Percentiles rank a stretch among this genome's conserved stretches.
Conservation (phyloP, 2,888 invertebrate genomes). For the Autographa pulchrina region DNA sequence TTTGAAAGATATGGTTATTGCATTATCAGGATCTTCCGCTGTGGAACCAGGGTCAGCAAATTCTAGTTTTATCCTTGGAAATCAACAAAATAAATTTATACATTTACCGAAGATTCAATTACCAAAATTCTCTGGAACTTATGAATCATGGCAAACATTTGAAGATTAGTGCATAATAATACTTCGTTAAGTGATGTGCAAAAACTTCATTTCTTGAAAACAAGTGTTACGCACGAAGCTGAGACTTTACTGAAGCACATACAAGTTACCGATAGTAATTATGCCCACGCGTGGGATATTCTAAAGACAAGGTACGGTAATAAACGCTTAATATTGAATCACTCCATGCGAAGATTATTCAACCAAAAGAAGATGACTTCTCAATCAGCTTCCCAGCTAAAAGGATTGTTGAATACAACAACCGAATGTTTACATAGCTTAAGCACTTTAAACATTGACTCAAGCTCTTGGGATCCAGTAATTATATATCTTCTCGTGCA, state of each 20-base stretch:
- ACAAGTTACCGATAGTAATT: not conserved
- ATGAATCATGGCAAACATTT: slow-evolving; percentile 24
- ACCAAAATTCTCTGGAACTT: not conserved
- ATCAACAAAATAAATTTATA: not conserved
- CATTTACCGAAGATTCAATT: slow-evolving; percentile 20
- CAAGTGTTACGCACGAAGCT: slow-evolving; percentile 19
- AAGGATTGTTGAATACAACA: slow-evolving; percentile 16
- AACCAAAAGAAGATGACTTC: slow-evolving; percentile 12
- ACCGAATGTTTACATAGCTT: slow-evolving; percentile 13
- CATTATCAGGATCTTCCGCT: not conserved
- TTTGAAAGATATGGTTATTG: not conserved
- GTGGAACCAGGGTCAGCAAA: not conserved
- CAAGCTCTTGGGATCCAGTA: slow-evolving; percentile 36
- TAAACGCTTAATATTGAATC: slow-evolving; percentile 17
- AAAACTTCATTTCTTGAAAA: slow-evolving; percentile 27
- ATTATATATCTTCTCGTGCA: slow-evolving; percentile 53
- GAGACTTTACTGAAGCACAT: slow-evolving; percentile 15
- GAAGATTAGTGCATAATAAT: not conserved
- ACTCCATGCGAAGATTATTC: slow-evolving; percentile 9
- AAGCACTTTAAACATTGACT: slow-evolving; percentile 12
- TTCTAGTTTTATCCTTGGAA: not conserved
- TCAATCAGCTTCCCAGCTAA: slow-evolving; percentile 18
- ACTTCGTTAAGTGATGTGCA: slow-evolving; percentile 18
- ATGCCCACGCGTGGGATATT: slow-evolving; percentile 13
- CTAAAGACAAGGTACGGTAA: slow-evolving; percentile 16